These are phyloP conservation scores for Listrodromus nycthemerus DNA, from an alignment of 2,888 invertebrate species.

Conservation along the genomic window DNA sequence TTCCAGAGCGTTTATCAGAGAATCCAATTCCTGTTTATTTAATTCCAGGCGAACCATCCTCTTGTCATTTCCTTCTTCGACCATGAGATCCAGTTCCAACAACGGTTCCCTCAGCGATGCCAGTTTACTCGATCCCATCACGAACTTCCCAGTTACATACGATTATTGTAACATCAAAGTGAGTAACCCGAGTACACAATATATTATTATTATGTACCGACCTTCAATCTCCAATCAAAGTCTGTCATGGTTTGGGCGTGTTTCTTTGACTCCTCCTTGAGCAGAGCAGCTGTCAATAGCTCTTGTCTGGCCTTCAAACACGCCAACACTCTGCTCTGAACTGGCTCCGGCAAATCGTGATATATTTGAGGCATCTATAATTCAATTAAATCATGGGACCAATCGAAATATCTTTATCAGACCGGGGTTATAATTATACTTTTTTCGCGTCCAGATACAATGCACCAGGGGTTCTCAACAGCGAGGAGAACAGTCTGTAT, in stretches of 20 bases:
- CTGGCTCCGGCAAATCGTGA: constrained; percentile 78
- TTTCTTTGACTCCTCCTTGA: constrained; percentile 77
- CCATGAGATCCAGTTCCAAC: constrained; percentile 84
- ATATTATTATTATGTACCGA: constrained; percentile 60
- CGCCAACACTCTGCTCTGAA: constrained; percentile 73
- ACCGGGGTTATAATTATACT: constrained; percentile 67
- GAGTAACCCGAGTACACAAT: not conserved
- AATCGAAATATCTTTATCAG: constrained; percentile 4
- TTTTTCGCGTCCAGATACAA: constrained; percentile 77
- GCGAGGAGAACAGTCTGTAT: constrained; percentile 72
- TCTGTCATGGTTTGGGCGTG: constrained; percentile 82
- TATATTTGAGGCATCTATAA: constrained; percentile 79
- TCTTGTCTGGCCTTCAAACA: constrained; percentile 78
- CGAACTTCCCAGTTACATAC: constrained; percentile 77
- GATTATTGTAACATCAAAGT: not conserved
- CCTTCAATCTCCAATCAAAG: constrained; percentile 86
- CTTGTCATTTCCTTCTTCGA: constrained; percentile 73
- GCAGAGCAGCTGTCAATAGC: constrained; percentile 75
- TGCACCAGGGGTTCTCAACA: constrained; percentile 76
- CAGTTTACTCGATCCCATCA: constrained; percentile 86
- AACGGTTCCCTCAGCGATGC: constrained; percentile 85
- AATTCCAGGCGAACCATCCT: constrained; percentile 77
- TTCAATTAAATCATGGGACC: constrained; percentile 39
- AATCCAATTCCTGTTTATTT: constrained; percentile 78
- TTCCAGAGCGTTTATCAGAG: constrained; percentile 78